Evolutionary conservation across 2,797 vertebrate species (phyloP), one percentile per base, ranked within the genome.

Genomic region (Acestrorhynchus altus): DNA sequence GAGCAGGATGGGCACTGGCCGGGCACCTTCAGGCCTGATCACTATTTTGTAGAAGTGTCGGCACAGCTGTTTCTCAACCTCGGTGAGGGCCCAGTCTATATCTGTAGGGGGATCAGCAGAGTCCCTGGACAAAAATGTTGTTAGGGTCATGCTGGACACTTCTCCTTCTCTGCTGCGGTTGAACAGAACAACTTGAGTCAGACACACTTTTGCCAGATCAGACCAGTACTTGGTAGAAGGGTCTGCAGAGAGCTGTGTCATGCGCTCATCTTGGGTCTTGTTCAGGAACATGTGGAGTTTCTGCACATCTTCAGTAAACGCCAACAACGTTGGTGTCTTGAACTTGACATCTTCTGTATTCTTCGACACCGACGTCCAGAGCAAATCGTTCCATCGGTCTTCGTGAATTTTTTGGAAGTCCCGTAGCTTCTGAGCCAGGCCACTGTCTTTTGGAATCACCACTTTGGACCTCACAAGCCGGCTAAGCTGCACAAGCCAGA

Each of bases 21-120:
- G 54, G 18, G 74, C 47, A 39, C 56, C 64, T 2, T 74, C 71
- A 4, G 64, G 74, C 20, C 75, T 59, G 70, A 77, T 77, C n/a
- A 81, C 65, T 12, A 81, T 77, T 56, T 77, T 81, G 39, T 77
- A 74, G 54, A 81, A 81, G 35, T 81, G 80, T 1, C 80, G 64
- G 47, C 80, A 81, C 9, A 78, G 71, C 28, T 81, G 75, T 20
- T 81, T 81, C 54, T 81, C 80, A 1, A 81, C 80, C 51, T 78
- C 71, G 5, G 80, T 77, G 39, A 81, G 76, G 2, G 75, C 80
- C 80, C 80, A 78, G 76, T 81, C 80, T 24, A 81, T 78, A 66
- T 81, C 76, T 9, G 64, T 78, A 31, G 75, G 71, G 20, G 80
- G 80, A 42, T 81, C 80, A 11, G 76, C 12, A 24, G 60, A 46